These are phyloP conservation scores for Ophion ventricosus DNA, from an alignment of 2,888 invertebrate genomes.

Conservation along the genomic window DNA sequence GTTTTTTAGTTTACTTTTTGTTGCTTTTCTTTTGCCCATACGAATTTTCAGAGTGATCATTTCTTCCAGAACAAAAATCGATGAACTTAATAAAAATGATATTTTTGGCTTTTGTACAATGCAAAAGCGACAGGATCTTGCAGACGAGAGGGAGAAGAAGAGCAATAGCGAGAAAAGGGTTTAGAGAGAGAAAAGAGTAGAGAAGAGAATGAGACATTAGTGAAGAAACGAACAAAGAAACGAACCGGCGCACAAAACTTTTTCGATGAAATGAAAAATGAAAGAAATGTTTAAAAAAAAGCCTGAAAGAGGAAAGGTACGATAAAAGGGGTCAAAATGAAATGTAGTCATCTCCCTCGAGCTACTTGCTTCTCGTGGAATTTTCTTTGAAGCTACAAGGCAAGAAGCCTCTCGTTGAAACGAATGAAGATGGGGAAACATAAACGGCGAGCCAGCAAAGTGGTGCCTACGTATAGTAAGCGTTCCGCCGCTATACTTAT, in stretches of 20 bases:
- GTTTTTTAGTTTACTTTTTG: neutral
- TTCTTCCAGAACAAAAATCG: neutral
- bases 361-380: slow-evolving; percentile 22
- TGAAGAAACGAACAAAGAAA: neutral
- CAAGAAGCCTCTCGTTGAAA: slow-evolving; percentile 49
- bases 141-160: neutral
- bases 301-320: neutral
- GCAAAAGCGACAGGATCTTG: neutral
- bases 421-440: slow-evolving; percentile 59
- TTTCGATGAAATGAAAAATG: slow-evolving; percentile 36
- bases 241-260: neutral
- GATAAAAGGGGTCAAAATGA: slow-evolving; percentile 40
- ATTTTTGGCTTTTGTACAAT: neutral
- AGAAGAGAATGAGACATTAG: neutral
- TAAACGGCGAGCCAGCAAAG: slow-evolving; percentile 57
- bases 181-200: neutral
- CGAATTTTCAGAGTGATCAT: neutral
- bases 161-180: neutral
- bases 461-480: slow-evolving; percentile 36
- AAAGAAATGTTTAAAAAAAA: slow-evolving; percentile 21
- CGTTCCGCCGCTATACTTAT: slow-evolving; percentile 26
- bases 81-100: neutral
- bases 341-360: slow-evolving; percentile 23
- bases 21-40: neutral
- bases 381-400: slow-evolving; percentile 47